Conservation (phyloP, 2,888 invertebrate genomes). For the Pseudoips prasinana region DNA sequence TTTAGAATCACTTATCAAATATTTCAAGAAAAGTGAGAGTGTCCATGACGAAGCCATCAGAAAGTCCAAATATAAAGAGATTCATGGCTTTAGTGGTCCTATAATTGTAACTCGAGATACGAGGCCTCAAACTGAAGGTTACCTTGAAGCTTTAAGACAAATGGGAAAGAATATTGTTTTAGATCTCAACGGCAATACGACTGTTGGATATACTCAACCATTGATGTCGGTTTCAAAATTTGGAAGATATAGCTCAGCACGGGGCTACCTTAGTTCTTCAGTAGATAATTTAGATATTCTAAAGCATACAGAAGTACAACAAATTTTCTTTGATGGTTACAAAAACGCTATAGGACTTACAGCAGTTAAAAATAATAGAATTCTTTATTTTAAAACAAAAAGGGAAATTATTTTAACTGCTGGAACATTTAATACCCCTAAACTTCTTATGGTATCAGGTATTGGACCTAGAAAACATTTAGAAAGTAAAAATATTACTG, state of each 20-base stretch:
- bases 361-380: conserved; percentile 36
- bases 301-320: conserved; percentile 68
- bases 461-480: conserved; percentile 64
- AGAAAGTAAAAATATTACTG: conserved; percentile 42
- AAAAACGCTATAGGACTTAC: conserved; percentile 67
- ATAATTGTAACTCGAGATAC: not conserved
- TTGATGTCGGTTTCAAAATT: conserved; percentile 67
- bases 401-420: conserved; percentile 73
- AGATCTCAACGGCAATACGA: conserved; percentile 52
- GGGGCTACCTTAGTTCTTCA: conserved; percentile 60
- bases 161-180: conserved; percentile 49
- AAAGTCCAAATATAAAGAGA: not conserved
- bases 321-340: conserved; percentile 68
- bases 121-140: not conserved
- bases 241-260: conserved; percentile 66
- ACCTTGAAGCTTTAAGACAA: not conserved
- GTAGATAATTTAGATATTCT: conserved; percentile 51
- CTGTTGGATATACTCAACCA: conserved; percentile 66
- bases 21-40: not conserved
- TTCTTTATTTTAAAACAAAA: conserved; percentile 38
- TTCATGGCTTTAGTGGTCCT: not conserved
- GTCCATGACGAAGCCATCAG: not conserved
- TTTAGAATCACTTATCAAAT: not conserved
- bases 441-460: conserved; percentile 72
- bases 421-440: conserved; percentile 67